A percentile compares a stretch with the other conserved stretches of the same genome.
Conservation (phyloP, 2,888 invertebrate genomes). For the Nephrotoma flavescens region DNA sequence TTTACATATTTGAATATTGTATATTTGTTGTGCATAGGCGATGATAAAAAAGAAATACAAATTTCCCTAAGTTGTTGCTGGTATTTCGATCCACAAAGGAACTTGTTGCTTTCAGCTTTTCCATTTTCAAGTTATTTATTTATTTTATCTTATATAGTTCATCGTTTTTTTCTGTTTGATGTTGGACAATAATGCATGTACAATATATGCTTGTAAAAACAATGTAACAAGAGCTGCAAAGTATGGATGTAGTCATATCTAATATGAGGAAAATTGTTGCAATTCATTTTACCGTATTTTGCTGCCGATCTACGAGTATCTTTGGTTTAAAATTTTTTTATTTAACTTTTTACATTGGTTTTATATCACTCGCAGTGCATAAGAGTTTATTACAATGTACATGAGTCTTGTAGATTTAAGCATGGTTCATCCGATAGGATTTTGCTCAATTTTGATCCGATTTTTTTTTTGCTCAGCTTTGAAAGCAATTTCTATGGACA, state of each 20-base stretch:
- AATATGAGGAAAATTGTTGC: background rate
- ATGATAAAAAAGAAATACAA: background rate
- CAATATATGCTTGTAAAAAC: background rate
- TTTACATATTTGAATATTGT: background rate
- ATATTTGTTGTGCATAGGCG: background rate
- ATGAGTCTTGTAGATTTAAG: no score
- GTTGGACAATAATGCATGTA: background rate
- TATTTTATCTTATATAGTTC: background rate
- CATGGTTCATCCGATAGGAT: no score
- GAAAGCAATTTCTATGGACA: no score
- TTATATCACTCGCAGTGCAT: background rate
- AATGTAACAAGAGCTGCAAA: background rate
- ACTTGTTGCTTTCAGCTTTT: background rate
- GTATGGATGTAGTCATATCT: background rate
- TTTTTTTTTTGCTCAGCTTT: no score
- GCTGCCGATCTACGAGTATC: background rate
- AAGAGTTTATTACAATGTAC: background rate
- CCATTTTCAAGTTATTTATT: background rate
- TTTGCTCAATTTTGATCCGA: no score
- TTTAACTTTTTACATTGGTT: background rate
- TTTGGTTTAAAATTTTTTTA: background rate
- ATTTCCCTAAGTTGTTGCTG: background rate
- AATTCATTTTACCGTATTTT: background rate
- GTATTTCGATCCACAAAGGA: background rate
- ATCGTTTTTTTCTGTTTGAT: background rate